These are phyloP conservation scores for Drosophila sturtevanti DNA, from an alignment of 1,140 invertebrate genomes.

Conservation along the genomic window DNA sequence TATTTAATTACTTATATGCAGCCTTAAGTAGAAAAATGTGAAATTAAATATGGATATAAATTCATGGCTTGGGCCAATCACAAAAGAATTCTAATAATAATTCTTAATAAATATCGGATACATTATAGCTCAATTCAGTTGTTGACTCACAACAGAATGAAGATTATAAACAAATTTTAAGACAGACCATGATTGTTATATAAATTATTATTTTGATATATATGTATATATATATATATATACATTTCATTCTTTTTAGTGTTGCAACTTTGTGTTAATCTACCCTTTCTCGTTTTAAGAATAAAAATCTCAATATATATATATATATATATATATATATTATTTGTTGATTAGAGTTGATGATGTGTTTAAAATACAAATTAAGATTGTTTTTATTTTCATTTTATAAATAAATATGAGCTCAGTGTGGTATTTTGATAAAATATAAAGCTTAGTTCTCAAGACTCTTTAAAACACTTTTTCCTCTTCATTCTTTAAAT, in stretches of 20 bases:
- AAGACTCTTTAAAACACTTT: background rate
- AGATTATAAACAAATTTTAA: too few relatives aligned
- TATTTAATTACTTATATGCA: too few relatives aligned
- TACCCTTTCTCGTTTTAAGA: background rate
- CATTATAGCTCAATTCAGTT: too few relatives aligned
- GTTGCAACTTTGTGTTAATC: background rate
- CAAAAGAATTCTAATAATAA: too few relatives aligned
- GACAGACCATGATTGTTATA: too few relatives aligned
- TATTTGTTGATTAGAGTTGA: conserved; percentile 9
- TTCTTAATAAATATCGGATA: too few relatives aligned
- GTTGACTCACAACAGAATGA: too few relatives aligned
- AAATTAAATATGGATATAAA: too few relatives aligned
- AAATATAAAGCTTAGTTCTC: background rate
- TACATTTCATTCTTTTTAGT: background rate
- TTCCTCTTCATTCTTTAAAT: background rate
- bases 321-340: background rate
- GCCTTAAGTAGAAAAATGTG: too few relatives aligned
- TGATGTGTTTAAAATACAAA: conserved; percentile 10
- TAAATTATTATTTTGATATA: too few relatives aligned
- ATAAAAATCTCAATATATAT: background rate
- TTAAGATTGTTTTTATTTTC: background rate
- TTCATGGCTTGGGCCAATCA: too few relatives aligned
- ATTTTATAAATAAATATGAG: conserved; percentile 27
- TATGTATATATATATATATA: too few relatives aligned
- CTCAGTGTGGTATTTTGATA: conserved; percentile 16